Conservation (phyloP, 1,140 invertebrate species). For the Cataglyphis hispanica region DNA sequence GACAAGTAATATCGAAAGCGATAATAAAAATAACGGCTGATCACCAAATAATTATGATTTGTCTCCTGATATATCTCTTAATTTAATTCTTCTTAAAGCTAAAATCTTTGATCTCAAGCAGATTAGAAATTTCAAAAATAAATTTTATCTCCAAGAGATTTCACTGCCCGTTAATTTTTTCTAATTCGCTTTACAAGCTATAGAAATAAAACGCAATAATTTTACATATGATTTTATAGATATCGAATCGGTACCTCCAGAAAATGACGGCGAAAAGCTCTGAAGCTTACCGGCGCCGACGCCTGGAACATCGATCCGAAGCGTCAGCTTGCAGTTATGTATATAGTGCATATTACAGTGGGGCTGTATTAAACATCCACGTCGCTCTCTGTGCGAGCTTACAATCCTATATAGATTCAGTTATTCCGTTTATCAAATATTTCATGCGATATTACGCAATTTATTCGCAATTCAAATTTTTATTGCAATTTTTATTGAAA, state of each 20-base stretch:
- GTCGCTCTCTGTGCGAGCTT: conserved; percentile 27
- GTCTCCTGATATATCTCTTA: no score
- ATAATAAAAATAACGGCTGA: no score
- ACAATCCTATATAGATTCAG: conserved; percentile 38
- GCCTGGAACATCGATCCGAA: conserved; percentile 82
- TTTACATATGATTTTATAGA: conserved; percentile 27
- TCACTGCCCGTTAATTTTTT: neutral
- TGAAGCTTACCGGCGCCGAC: conserved; percentile 78
- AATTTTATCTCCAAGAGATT: neutral
- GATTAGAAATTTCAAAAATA: conserved; percentile 18
- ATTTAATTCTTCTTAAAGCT: no score
- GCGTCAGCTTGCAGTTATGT: conserved; percentile 86
- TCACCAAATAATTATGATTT: no score
- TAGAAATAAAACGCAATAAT: conserved; percentile 21
- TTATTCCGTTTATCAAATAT: conserved; percentile 25
- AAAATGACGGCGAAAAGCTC: conserved; percentile 56
- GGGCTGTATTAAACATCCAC: conserved; percentile 70
- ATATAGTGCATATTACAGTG: conserved; percentile 74
- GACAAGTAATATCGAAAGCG: no score
- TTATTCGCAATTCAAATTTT: neutral
- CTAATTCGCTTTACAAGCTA: neutral
- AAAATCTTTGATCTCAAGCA: neutral
- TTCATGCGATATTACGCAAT: conserved; percentile 38
- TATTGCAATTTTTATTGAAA: no score
- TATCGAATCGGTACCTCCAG: conserved; percentile 36